Conservation (phyloP, 2,113 vertebrate genomes). For the Coregonus clupeaformis region DNA sequence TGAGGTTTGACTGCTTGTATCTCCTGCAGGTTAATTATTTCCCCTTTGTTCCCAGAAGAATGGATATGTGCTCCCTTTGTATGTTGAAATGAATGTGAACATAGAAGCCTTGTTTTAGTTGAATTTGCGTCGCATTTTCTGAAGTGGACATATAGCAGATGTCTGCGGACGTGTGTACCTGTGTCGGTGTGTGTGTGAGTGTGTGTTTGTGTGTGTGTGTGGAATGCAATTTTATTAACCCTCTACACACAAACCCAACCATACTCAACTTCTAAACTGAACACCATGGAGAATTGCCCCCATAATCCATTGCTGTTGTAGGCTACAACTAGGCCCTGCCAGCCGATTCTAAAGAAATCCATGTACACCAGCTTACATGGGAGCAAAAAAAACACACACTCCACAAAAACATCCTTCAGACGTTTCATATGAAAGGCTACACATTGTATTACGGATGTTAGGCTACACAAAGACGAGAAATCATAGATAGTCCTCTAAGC, state of each 20-base stretch:
- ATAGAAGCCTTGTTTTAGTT: constrained; percentile 13
- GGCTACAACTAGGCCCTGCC: constrained; percentile 38
- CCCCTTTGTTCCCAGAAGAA: not conserved
- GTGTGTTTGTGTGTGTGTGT: not conserved
- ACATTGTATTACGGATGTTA: constrained; percentile 19
- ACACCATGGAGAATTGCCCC: constrained; percentile 56
- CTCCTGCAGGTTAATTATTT: not conserved
- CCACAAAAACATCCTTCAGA: constrained; percentile 6
- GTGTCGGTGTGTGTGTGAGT: too few relatives aligned
- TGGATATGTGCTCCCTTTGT: not conserved
- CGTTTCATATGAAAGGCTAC: constrained; percentile 38
- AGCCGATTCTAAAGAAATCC: constrained; percentile 46
- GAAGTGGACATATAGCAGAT: too few relatives aligned
- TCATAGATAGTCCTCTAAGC: constrained; percentile 54
- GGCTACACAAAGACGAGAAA: constrained; percentile 49
- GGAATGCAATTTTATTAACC: constrained; percentile 40
- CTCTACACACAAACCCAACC: constrained; percentile 19
- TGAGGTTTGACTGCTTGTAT: not conserved
- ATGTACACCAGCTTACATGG: constrained; percentile 34
- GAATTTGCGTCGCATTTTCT: not conserved
- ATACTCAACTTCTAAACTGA: constrained; percentile 40
- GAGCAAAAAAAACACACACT: constrained; percentile 25
- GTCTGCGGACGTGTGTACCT: not conserved
- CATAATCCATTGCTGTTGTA: constrained; percentile 44
- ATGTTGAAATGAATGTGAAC: not conserved